These are phyloP conservation scores for Drosophila littoralis DNA, from an alignment of 1,140 invertebrate genomes.

Conservation along the genomic window DNA sequence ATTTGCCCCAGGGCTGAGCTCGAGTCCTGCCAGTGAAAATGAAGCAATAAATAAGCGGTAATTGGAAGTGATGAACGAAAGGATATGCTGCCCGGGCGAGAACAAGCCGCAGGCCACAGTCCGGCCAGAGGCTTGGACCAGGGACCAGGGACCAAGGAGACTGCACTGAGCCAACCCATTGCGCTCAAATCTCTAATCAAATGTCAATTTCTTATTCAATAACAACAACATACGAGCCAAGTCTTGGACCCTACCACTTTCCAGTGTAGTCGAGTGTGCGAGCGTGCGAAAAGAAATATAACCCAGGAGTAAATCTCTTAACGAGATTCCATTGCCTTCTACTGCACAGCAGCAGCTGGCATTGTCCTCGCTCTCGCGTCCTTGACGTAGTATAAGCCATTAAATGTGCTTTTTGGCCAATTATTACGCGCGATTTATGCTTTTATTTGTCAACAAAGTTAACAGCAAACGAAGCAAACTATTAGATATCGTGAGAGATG, in stretches of 20 bases:
- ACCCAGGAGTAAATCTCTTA: conserved; percentile 71
- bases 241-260: conserved; percentile 13
- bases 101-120: conserved; percentile 17
- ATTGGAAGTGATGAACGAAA: conserved; percentile 77
- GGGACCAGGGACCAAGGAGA: not conserved
- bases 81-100: conserved; percentile 42
- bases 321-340: conserved; percentile 49
- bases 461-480: not conserved
- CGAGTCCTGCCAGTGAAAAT: conserved; percentile 39
- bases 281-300: conserved; percentile 55
- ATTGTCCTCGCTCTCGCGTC: conserved; percentile 43
- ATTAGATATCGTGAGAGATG: not conserved
- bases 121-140: not conserved
- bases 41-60: conserved; percentile 76
- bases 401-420: conserved; percentile 80
- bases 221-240: conserved; percentile 62
- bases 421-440: conserved; percentile 83
- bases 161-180: conserved; percentile 19
- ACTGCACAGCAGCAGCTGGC: conserved; percentile 6
- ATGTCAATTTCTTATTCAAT: conserved; percentile 81
- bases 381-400: conserved; percentile 63
- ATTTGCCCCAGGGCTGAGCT: conserved; percentile 45
- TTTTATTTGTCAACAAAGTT: conserved; percentile 77
- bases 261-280: conserved; percentile 28
- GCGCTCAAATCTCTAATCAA: conserved; percentile 72